Evolutionary conservation across 2,888 invertebrate species (phyloP), one percentile per base, ranked within the genome.

Genomic region (Agrotis segetum): DNA sequence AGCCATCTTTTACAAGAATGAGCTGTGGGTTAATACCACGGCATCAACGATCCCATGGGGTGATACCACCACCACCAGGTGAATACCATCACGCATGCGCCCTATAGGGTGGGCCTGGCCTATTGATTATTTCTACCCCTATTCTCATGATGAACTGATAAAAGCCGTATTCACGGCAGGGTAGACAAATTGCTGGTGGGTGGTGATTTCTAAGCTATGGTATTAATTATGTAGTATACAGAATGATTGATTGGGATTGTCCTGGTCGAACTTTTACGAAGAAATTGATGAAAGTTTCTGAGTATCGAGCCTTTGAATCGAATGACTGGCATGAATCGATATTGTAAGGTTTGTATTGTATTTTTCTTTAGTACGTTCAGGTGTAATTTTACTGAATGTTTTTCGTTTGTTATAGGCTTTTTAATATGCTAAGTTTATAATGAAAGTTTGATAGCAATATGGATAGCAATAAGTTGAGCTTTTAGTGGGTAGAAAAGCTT

Each of bases 61-160:
- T 86, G 86, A 88, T 89, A 90, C 92, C 93, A 95, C 92, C 92
- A 95, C 95, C 94, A 95, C 91, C 91, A 91, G 90, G 90, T 89
- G 83, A 85, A 77, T 84, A 89, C 79, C 89, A 92, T 86, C 89
- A 93, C 95, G 95, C 96, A 95, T 95, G 96, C 96, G 96, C 90
- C 75, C 79, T 83, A 55, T 75, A 82, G 91, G 93, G 93, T 92
- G 94, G 94, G 94, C 93, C 92, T 88, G 89, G 86, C 87, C 89
- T 96, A 96, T 96, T 94, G 96, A 96, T 96, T 94, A 91, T 93
- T 92, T 88, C 89, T 74, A 88, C 92, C 94, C 92, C 91, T 91
- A 92, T 92, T 92, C 90, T 88, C 90, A 92, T 89, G 95, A 95
- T 95, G 90, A 89, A 74, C 87, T 89, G 95, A 96, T 96, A 96